Base-by-base conservation (phyloP, 2,797 vertebrate species). In the Hemitrygon akajei region DNA sequence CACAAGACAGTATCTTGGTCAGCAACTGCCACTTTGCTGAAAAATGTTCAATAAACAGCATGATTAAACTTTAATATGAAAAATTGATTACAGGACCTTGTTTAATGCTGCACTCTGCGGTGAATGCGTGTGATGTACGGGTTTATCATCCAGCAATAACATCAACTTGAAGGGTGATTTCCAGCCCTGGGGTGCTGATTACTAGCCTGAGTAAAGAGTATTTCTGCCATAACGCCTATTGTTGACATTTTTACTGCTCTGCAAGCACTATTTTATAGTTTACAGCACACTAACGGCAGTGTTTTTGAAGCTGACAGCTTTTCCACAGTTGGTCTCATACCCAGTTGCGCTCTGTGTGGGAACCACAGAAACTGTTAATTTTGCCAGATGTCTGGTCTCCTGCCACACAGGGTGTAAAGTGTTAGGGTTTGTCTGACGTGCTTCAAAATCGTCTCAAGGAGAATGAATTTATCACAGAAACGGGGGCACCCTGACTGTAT, bases 21-120 rank as follows among this genome's bases (percentile, higher is more conserved):
- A 89, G 47, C 18, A 69, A 69, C 86, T 69, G 86, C 69, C 69
- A 89, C 20, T 60, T 89, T 89, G 86, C 69, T 89, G 86, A 89
- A 89, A 89, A 89, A 89, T 89, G 86, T 89, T 69, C 86, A 89
- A 89, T 89, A 89, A 89, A 89, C 60, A 69, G 86, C 86, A 89
- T 69, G 86, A 89, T 89, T 89, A 89, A 89, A 89, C 86, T 89
- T 89, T 89, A 89, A 89, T 89, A 89, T 22, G 86, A 89, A 89
- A 89, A 69, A 89, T 89, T 89, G 86, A 89, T 89, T 89, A 37
- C 60, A 25, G 86, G 86, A 34, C 86, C 66, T 89, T 89, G 86
- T 89, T 89, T 69, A 89, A n/a, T 89, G 22, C 60, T 89, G 86
- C 86, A 89, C 86, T 89, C 86, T 69, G 86, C 18, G 37, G 60